Base-by-base conservation (phyloP, 2,888 invertebrate genomes). In the Eledona agricola region DNA sequence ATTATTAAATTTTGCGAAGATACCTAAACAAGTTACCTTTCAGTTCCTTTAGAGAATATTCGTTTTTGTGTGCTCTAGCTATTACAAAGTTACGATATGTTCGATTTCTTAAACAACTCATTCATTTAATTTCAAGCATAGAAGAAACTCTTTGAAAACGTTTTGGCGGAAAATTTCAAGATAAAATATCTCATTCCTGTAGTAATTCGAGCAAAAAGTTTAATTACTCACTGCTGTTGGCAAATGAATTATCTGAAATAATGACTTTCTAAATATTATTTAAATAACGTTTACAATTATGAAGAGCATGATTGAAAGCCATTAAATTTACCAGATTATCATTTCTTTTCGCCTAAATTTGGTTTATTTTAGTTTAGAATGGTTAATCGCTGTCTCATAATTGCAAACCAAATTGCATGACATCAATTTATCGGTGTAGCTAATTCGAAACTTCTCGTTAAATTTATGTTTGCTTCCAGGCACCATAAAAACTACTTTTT, bases 21-120 rank as follows among this genome's bases (percentile, higher is more conserved):
- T 53, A 52, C 32, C 40, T 52, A 52, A 52, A 40, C 42, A 53
- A 53, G 47, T 47, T 53, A 53, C 20, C 42, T 47, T 52, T 31
- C 40, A 31, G 46, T 45, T 20, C 40, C 42, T 53, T 35, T 53
- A 38, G 47, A 22, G 34, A 25, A 38, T 6, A 40, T 53, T 9
- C 20, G 37, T 47, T 47, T 51, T 46, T 43, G 26, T 50, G 12
- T 13, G n/a, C n/a, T n/a, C n/a, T n/a, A 38, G 26, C 13, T 31
- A 16, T 31, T 10, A 23, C 16, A 31, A 16, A 31, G 31, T 43
- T 31, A 43, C 32, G 31, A 43, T 43, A 43, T 23, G 16, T 43
- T 32, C 31, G 12, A 42, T 42, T 42, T 42, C 31, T 42, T 31
- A 42, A 42, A 17, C 9, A 28, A 42, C 29, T 19, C n/a, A n/a